These are phyloP conservation scores for Wiebesia pumilae DNA, from an alignment of 1,140 invertebrate species.

Conservation along the genomic window DNA sequence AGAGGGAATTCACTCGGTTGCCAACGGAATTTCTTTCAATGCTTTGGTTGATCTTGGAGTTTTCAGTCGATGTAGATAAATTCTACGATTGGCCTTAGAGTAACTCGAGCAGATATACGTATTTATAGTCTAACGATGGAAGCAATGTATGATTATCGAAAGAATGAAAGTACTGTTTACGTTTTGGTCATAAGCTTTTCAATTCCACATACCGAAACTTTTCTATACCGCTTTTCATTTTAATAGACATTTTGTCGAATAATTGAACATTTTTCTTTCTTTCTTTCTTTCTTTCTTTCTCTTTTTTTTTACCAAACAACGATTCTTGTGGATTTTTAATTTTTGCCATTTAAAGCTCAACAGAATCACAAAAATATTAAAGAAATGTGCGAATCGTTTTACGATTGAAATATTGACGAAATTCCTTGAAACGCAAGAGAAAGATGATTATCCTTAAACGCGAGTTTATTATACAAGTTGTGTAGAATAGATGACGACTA, in stretches of 20 bases:
- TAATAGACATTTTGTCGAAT: too few relatives aligned
- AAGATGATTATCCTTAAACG: neutral
- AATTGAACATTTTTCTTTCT: too few relatives aligned
- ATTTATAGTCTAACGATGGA: neutral
- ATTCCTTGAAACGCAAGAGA: neutral
- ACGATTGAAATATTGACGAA: neutral
- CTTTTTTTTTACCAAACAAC: too few relatives aligned
- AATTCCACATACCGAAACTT: neutral
- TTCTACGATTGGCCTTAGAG: neutral
- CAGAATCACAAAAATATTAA: neutral
- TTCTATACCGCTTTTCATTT: too few relatives aligned
- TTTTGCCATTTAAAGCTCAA: too few relatives aligned
- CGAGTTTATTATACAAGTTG: too few relatives aligned
- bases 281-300: too few relatives aligned
- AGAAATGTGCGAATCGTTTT: neutral
- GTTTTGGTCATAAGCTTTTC: neutral
- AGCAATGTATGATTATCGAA: neutral
- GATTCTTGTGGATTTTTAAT: too few relatives aligned
- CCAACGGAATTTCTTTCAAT: conserved; percentile 6
- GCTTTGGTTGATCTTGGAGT: neutral
- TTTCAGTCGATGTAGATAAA: neutral
- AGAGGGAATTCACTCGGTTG: neutral
- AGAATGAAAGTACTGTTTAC: neutral
- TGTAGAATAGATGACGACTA: neutral
- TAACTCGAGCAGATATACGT: neutral